Conservation (phyloP, 2,888 invertebrate species). For the Acanthopleura granulata region DNA sequence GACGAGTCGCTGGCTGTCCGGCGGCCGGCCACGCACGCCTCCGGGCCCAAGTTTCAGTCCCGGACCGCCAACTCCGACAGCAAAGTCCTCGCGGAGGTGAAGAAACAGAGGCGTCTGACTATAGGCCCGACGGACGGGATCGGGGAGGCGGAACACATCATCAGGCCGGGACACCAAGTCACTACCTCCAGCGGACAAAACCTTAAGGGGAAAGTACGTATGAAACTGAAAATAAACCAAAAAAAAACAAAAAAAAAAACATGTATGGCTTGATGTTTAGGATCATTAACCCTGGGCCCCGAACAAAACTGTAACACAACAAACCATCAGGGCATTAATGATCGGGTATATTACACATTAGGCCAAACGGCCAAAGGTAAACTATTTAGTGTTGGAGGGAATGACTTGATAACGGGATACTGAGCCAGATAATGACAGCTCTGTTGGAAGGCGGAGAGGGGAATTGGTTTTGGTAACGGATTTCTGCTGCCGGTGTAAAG, state of each 20-base stretch:
- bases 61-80: constrained; percentile 36
- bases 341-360: no score
- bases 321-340: no score
- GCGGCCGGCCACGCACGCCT: constrained; percentile 60
- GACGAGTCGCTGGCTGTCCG: constrained; percentile 31
- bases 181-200: constrained; percentile 31
- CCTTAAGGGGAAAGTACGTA: constrained; percentile 54
- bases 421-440: no score
- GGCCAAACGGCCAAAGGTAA: no score
- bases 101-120: constrained; percentile 55
- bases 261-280: constrained; percentile 10
- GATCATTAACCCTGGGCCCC: no score
- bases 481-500: no score
- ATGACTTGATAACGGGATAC: no score
- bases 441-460: no score
- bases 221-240: background rate
- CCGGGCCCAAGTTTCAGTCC: constrained; percentile 45
- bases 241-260: constrained; percentile 5
- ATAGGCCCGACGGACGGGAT: constrained; percentile 60
- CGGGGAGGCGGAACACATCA: constrained; percentile 44
- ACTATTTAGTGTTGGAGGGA: no score
- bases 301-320: no score
- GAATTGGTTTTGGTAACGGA: no score
- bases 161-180: constrained; percentile 35
- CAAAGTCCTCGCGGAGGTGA: constrained; percentile 34